Evolutionary conservation across 2,113 vertebrate species (phyloP).

Genomic region (Alligator sinensis): DNA sequence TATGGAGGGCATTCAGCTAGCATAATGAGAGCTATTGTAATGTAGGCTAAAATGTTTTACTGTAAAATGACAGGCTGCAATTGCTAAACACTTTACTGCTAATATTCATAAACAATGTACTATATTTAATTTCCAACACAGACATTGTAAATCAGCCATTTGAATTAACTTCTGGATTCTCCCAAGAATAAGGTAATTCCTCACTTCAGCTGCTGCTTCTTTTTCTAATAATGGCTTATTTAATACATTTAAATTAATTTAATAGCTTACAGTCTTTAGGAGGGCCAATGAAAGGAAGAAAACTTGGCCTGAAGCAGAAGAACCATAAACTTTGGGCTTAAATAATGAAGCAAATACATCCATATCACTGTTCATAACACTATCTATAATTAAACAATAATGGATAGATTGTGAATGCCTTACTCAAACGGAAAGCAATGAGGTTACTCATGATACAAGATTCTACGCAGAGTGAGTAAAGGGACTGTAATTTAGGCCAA

Average conservation of each 20-base stretch:
- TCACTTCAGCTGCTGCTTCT: neutral
- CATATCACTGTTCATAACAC: constrained; percentile 48
- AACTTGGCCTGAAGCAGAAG: neutral
- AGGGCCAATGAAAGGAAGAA: constrained; percentile 12
- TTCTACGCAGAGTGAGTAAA: constrained; percentile 63
- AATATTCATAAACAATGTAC: constrained; percentile 18
- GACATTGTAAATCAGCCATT: neutral
- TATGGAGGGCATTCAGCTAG: neutral
- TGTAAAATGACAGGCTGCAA: neutral
- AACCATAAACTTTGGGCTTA: constrained; percentile 4
- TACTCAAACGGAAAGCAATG: constrained; percentile 39
- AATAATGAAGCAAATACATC: constrained; percentile 59
- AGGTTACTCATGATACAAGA: constrained; percentile 30
- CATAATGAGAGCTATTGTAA: neutral
- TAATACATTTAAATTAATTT: constrained; percentile 5
- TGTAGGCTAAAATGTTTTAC: neutral
- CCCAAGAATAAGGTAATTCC: neutral
- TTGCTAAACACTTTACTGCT: neutral
- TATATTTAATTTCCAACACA: constrained; percentile 26
- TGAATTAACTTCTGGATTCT: constrained; percentile 5
- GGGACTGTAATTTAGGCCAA: constrained; percentile 61
- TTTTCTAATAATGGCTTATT: neutral
- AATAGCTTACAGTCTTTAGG: neutral
- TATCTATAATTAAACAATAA: constrained; percentile 72
- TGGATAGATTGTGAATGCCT: constrained; percentile 56